Evolutionary conservation across 2,113 vertebrate genomes (phyloP).

Genomic region (Pterocles burchelli): DNA sequence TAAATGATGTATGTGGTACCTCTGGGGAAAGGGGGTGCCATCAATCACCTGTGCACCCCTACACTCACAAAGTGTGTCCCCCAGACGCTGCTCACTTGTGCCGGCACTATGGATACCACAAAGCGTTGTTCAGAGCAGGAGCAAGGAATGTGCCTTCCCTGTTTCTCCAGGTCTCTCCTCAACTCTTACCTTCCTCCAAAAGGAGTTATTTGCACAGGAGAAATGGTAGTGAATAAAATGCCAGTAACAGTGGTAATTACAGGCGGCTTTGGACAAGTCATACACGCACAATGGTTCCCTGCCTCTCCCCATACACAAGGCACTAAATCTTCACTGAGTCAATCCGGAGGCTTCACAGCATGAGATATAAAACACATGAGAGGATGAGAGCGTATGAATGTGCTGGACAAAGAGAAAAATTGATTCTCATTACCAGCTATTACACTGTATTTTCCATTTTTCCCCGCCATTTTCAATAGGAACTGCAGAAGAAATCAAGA

Average conservation of each 20-base stretch:
- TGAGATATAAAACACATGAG: neutral
- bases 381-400: neutral
- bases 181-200: neutral
- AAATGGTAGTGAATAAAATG: neutral
- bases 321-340: neutral
- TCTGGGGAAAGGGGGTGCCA: neutral
- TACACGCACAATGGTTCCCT: neutral
- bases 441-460: neutral
- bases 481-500: neutral
- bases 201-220: neutral
- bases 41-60: neutral
- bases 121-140: neutral
- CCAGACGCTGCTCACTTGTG: neutral
- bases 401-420: neutral
- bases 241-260: neutral
- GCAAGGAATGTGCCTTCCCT: neutral
- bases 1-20: neutral
- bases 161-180: neutral
- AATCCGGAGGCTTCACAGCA: neutral
- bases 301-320: neutral
- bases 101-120: rapidly evolving
- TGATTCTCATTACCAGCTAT: neutral
- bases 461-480: neutral
- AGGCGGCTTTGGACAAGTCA: neutral
- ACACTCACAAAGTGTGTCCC: rapidly evolving